Evolutionary conservation across 2,113 vertebrate species (phyloP).

Genomic region (Bothrops jararaca): DNA sequence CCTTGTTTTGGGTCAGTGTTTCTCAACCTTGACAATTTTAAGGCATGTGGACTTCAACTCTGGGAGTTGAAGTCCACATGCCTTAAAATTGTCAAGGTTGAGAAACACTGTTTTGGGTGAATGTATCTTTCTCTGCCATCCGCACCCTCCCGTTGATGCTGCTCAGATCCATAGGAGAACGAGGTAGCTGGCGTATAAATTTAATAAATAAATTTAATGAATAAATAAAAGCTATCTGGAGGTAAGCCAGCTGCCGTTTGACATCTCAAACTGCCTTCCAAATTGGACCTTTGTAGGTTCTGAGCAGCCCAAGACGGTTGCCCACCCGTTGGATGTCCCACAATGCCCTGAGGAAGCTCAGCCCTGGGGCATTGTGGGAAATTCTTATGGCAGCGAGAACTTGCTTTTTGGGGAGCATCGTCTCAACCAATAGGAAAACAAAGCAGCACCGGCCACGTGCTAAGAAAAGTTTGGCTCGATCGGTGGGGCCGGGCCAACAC

Average conservation of each 20-base stretch:
- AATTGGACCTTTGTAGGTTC: neutral
- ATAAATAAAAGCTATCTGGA: neutral
- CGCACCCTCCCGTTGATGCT: neutral
- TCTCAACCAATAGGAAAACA: neutral
- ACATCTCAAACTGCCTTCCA: neutral
- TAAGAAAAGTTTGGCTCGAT: neutral
- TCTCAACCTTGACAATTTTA: no score
- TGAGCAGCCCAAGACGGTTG: no score
- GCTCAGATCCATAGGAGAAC: neutral
- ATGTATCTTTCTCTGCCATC: neutral
- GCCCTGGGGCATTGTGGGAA: neutral
- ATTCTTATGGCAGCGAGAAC: neutral
- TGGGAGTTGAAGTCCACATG: no score
- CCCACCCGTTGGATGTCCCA: neutral
- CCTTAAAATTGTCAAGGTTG: no score
- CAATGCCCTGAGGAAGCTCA: neutral
- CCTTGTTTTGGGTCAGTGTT: neutral
- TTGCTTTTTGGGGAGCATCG: neutral
- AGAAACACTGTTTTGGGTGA: no score
- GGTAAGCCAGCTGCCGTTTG: neutral
- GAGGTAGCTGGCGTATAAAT: no score
- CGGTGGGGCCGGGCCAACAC: neutral
- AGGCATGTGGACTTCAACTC: no score
- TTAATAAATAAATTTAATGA: no score
- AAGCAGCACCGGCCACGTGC: neutral